Evolutionary conservation across 1,140 invertebrate genomes (phyloP).

Genomic region (Fragariocoptes setiger): DNA sequence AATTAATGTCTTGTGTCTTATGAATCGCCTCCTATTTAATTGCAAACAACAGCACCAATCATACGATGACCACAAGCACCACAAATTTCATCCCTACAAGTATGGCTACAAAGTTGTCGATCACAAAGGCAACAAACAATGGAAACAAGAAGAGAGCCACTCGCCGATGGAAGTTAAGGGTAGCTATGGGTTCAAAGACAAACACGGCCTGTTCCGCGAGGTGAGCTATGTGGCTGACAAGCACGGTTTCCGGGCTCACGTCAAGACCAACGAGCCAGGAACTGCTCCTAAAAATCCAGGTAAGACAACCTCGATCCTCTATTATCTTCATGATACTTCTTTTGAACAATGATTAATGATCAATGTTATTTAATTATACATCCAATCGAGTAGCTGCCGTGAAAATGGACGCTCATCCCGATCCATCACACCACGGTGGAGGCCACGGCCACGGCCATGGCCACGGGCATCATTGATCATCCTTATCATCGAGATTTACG

Average conservation of each 20-base stretch:
- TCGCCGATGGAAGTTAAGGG: slow-evolving; percentile 2
- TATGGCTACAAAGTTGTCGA: slow-evolving; percentile 7
- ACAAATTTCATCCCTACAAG: slow-evolving; percentile 7
- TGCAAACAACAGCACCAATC: background rate
- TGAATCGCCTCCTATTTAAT: no score
- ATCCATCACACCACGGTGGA: background rate
- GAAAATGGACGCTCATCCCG: background rate
- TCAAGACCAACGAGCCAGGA: background rate
- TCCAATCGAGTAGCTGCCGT: background rate
- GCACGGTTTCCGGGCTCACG: background rate
- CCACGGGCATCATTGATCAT: background rate
- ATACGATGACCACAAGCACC: background rate
- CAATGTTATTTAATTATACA: background rate
- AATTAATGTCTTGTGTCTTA: no score
- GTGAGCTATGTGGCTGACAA: background rate
- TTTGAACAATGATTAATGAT: background rate
- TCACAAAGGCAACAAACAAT: slow-evolving; percentile 6
- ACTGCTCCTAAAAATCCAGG: background rate
- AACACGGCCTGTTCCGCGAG: background rate
- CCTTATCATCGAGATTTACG: no score
- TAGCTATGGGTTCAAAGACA: slow-evolving; percentile 3
- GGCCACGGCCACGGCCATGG: background rate
- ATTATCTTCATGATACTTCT: background rate
- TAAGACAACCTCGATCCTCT: background rate
- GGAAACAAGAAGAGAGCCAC: slow-evolving; percentile 1